These are phyloP conservation scores for Sanderia malayensis DNA, from an alignment of 30 jellyfish, hydroid and myxozoan genomes.

Conservation along the genomic window DNA sequence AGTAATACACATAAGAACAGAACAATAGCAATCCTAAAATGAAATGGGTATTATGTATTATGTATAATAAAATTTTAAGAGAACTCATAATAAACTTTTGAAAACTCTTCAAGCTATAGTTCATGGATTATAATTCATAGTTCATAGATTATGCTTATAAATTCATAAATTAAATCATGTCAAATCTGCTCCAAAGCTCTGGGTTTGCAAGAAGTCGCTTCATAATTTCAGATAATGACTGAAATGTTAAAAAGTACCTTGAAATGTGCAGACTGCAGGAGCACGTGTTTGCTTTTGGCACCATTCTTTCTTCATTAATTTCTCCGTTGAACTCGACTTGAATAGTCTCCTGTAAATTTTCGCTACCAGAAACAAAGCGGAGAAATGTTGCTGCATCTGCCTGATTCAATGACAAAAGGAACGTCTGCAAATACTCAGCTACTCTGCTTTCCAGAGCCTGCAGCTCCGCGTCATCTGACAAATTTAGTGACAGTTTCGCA, in stretches of 20 bases:
- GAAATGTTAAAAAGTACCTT: slow-evolving; percentile 13
- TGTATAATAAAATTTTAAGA: neutral
- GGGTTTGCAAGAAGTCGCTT: slow-evolving; percentile 8
- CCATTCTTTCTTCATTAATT: slow-evolving; percentile 2
- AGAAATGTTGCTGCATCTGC: slow-evolving; percentile 12
- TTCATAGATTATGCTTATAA: too few species aligned
- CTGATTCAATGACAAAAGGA: slow-evolving; percentile 13
- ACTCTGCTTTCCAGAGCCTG: slow-evolving; percentile 25
- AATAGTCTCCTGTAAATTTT: slow-evolving; percentile 6
- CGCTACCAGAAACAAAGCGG: slow-evolving; percentile 14
- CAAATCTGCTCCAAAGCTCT: slow-evolving; percentile 17
- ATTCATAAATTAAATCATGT: slow-evolving; percentile 3
- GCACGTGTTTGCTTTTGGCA: slow-evolving; percentile 17
- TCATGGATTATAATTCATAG: too few species aligned
- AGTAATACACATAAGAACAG: neutral
- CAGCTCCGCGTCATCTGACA: slow-evolving; percentile 17
- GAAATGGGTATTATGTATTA: neutral
- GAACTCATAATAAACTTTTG: slow-evolving; percentile 8
- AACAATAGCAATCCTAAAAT: slow-evolving; percentile 5
- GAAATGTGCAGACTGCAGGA: slow-evolving; percentile 9
- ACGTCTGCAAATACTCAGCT: slow-evolving; percentile 14
- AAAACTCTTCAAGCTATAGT: slow-evolving; percentile 6
- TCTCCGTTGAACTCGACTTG: slow-evolving; percentile 13
- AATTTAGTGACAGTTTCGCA: slow-evolving; percentile 16
- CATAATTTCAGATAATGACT: slow-evolving; percentile 3